A percentile compares a stretch with the other conserved stretches of the same genome.
These are phyloP conservation scores for Accipiter cooperii DNA, from an alignment of 2,113 vertebrate genomes.

Conservation along the genomic window DNA sequence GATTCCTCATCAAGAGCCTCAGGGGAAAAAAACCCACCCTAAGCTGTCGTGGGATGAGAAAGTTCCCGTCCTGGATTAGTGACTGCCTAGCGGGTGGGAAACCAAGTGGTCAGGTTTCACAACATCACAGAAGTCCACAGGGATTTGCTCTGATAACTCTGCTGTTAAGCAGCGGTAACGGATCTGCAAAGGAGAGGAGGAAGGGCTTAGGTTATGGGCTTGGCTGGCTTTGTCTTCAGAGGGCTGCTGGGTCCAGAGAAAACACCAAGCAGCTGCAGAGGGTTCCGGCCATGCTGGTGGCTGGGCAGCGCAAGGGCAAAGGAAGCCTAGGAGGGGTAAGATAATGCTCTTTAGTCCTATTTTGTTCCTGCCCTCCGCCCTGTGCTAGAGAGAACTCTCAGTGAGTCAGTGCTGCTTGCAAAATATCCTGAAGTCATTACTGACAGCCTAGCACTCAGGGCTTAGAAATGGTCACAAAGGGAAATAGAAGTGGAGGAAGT, in stretches of 20 bases:
- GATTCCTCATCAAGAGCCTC: background rate
- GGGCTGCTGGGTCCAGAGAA: background rate
- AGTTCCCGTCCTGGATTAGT: background rate
- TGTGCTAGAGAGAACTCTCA: background rate
- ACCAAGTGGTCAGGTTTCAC: background rate
- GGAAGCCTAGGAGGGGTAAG: background rate
- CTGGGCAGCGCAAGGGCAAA: background rate
- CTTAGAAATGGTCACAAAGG: background rate
- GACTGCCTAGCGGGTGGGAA: background rate
- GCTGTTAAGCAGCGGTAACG: rapidly evolving
- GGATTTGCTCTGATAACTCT: rapidly evolving
- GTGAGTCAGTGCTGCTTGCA: background rate
- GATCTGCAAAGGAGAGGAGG: background rate
- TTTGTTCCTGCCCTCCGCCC: background rate
- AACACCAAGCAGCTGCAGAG: background rate
- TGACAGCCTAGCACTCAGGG: background rate
- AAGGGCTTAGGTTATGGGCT: background rate
- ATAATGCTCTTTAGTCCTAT: background rate
- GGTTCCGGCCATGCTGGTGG: background rate
- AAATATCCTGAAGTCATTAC: background rate
- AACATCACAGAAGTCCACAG: background rate
- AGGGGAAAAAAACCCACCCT: rapidly evolving
- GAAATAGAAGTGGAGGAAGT: background rate
- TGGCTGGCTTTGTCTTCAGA: background rate
- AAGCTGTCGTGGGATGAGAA: rapidly evolving